Evolutionary conservation across 2,888 invertebrate species (phyloP), one percentile per base, ranked within the genome.

Genomic region (Schizotus pectinicornis): DNA sequence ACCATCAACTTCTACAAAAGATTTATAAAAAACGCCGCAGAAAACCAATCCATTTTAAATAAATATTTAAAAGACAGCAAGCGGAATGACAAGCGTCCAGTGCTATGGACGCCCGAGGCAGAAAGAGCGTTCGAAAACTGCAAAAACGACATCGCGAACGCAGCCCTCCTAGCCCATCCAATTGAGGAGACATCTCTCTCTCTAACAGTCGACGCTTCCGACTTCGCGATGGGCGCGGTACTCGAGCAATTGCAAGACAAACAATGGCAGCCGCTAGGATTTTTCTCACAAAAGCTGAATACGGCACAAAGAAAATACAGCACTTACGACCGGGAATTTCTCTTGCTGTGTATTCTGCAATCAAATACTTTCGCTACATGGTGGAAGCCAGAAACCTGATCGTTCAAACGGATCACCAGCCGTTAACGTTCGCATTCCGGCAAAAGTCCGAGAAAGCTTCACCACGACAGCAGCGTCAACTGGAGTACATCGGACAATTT

Each of bases 381-480:
- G 33, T 79, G 0, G 78, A 80, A 60, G 75, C 71, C 0, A 63
- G 70, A 22, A 22, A 22, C 22, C 22, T 22, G 22, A 22, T 22
- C 22, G 22, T 77, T 76, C 58, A 60, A 69, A 78, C 76, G 0
- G 75, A 76, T 63, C 77, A 73, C 50, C 75, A 73, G 35, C 74
- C 74, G 1, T 52, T 76, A 13, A 45, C 3, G 65, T 74, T 56
- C 36, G 74, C 76, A 0, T 73, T 78, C 47, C 11, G 46, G 3
- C 59, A 68, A 48, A 66, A 67, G 5, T 32, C 65, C 6, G 71
- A 70, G 6, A 71, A 70, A n/a, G 14, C 14, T 7, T 2, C 75
- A 1, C 76, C 75, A 0, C 49, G 76, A 2, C 75, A 78, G 53
- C 61, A 67, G 7, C 47, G 74, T 2, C 69, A 78, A 7, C 56